Evolutionary conservation across 2,113 vertebrate genomes (phyloP), one percentile per base, ranked within the genome.

Genomic region (Serilophus lunatus): DNA sequence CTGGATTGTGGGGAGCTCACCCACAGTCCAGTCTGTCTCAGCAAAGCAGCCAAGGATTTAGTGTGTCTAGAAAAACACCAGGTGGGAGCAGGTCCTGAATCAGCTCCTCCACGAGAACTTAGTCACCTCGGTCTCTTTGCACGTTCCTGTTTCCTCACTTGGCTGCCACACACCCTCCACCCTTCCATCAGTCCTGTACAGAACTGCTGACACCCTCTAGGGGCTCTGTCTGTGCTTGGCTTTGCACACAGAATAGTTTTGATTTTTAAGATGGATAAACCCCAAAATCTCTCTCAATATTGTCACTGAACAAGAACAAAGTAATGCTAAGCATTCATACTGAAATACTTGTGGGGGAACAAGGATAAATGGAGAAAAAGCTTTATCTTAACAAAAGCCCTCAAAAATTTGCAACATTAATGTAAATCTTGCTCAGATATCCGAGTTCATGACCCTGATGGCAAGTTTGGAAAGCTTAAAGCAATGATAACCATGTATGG

Each of bases 401-500:
- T 85, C 59, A 42, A 80, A 79, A 70, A 80, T 59, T 20, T 45
- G 26, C 57, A 72, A 84, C 84, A 72, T 59, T 12, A 92, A 47
- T 17, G 36, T 31, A 77, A 72, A 78, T 78, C 59, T 70, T 74
- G 49, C 65, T 84, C 47, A 63, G 51, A 77, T 40, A 38, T 68
- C 80, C n/a, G 33, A 79, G 47, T 80, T 95, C 38, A 11, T 9
- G 47, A 86, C 76, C 68, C 53, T 86, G 68, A 38, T 33, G 23
- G 68, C 33, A 86, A 85, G 68, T 90, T 24, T 71, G n/a, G 66
- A 88, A 85, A 96, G 90, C 44, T 66, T 83, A 71, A 66, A 74
- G 85, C 49, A 88, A 57, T 66, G 64, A 94, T 94, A 96, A 95
- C 82, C 90, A 93, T 63, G 50, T 83, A 94, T 28, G 64, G 92